Percentiles rank a stretch among this genome's conserved stretches.
phyloP scores from a whole-genome alignment of 1,140 invertebrate species.

The Rhizoglyphus robini region DNA sequence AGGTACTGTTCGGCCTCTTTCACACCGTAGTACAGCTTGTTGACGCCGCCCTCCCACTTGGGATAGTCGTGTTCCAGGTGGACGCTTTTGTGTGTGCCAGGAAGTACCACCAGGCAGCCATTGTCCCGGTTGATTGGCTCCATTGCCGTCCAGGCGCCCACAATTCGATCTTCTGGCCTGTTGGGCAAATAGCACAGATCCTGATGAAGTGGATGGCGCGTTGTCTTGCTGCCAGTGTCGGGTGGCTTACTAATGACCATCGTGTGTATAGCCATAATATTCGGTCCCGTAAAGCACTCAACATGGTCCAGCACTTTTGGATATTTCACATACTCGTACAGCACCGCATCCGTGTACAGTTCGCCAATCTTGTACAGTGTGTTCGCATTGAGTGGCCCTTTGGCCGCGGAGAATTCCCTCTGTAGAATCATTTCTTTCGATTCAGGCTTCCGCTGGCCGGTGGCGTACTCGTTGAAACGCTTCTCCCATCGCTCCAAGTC shows the following conservation, averaged over 20 bases:
- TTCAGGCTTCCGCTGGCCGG: conserved; percentile 33
- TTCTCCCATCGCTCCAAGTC: conserved; percentile 45
- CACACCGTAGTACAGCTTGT: conserved; percentile 71
- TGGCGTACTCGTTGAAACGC: conserved; percentile 53
- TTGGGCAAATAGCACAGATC: conserved; percentile 80
- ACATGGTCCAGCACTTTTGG: conserved; percentile 53
- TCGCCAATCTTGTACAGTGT: conserved; percentile 70
- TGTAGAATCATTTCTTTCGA: conserved; percentile 49
- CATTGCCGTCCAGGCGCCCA: conserved; percentile 78
- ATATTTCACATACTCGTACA: conserved; percentile 51
- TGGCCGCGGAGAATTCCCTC: conserved; percentile 53
- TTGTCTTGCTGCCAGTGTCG: conserved; percentile 42
- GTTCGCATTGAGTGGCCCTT: conserved; percentile 44
- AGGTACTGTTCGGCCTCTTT: conserved; percentile 41
- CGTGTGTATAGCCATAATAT: conserved; percentile 63
- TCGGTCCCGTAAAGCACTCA: conserved; percentile 59
- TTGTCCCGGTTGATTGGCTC: conserved; percentile 57
- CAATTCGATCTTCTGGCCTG: conserved; percentile 57
- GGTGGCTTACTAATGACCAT: conserved; percentile 89
- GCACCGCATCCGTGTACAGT: conserved; percentile 51
- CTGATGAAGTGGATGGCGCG: conserved; percentile 47
- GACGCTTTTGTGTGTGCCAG: conserved; percentile 54
- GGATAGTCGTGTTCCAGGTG: conserved; percentile 59
- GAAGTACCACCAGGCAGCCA: conserved; percentile 56
- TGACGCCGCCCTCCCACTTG: conserved; percentile 51